These are phyloP conservation scores for Nudaria mundana DNA, from an alignment of 2,888 invertebrate species.

Conservation along the genomic window DNA sequence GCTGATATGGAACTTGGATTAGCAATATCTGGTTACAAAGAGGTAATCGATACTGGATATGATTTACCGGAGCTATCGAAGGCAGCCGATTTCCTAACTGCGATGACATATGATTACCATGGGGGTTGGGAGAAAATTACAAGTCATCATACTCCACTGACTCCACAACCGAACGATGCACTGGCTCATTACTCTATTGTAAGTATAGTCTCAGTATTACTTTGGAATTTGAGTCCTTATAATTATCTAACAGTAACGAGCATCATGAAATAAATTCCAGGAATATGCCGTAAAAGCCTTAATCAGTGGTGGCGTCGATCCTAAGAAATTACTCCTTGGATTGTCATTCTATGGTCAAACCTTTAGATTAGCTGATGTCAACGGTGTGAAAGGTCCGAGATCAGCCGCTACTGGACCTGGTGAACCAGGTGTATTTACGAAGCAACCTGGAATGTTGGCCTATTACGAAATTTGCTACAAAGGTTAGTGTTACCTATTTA, in stretches of 20 bases:
- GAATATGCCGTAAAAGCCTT: conserved; percentile 91
- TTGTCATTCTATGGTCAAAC: conserved; percentile 94
- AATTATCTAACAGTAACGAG: no score
- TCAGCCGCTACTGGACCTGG: conserved; percentile 87
- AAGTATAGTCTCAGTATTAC: conserved; percentile 46
- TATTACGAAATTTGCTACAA: conserved; percentile 92
- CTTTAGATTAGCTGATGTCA: conserved; percentile 83
- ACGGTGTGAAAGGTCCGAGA: conserved; percentile 75
- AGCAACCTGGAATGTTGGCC: conserved; percentile 93
- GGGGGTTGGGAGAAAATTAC: conserved; percentile 92
- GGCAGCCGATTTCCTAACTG: conserved; percentile 88
- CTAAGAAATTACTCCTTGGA: conserved; percentile 89
- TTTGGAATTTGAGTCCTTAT: not conserved
- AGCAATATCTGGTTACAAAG: conserved; percentile 93
- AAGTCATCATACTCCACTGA: conserved; percentile 91
- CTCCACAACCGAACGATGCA: conserved; percentile 83
- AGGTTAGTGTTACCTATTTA: conserved; percentile 42
- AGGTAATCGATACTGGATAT: conserved; percentile 93
- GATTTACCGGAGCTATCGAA: conserved; percentile 86
- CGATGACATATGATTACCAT: conserved; percentile 95
- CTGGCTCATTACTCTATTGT: conserved; percentile 90
- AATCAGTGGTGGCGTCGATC: conserved; percentile 86
- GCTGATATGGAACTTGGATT: conserved; percentile 89
- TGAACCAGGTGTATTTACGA: conserved; percentile 89
- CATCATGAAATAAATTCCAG: no score